phyloP scores from a whole-genome alignment of 2,888 invertebrate species.

The Drosophila ustulata region DNA sequence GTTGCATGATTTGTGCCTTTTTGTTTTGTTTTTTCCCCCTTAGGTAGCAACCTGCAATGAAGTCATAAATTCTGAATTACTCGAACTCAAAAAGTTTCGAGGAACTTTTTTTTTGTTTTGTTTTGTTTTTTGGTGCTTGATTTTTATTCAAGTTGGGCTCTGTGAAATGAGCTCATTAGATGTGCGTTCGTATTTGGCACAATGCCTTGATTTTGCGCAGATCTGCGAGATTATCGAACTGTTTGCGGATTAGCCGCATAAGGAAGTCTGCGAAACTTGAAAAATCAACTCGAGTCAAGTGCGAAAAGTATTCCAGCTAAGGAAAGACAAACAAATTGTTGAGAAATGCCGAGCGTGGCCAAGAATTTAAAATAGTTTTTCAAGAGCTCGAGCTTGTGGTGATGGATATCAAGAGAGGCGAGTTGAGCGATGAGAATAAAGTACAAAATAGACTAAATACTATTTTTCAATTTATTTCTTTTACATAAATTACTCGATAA shows the following conservation, averaged over 20 bases:
- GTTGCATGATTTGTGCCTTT: constrained; percentile 54
- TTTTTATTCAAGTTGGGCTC: constrained; percentile 22
- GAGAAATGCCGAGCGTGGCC: neutral
- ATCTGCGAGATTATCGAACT: constrained; percentile 43
- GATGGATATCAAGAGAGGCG: neutral
- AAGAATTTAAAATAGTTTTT: constrained; percentile 5
- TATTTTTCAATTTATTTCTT: too few species aligned
- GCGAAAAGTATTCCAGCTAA: constrained; percentile 9
- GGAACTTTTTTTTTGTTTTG: constrained; percentile 35
- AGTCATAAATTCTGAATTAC: constrained; percentile 75
- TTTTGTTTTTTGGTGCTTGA: constrained; percentile 1
- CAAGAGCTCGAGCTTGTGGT: neutral
- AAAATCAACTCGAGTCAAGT: constrained; percentile 21
- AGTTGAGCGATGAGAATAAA: neutral
- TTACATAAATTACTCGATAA: too few species aligned
- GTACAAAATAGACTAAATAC: neutral
- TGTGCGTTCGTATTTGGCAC: constrained; percentile 38
- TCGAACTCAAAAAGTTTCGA: constrained; percentile 50
- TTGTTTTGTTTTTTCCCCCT: constrained; percentile 36
- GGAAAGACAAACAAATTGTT: neutral
- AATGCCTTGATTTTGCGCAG: constrained; percentile 15
- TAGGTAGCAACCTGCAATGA: constrained; percentile 52
- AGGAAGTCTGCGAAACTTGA: constrained; percentile 33
- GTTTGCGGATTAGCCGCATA: constrained; percentile 25
- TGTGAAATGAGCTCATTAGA: constrained; percentile 57